These are phyloP conservation scores for Epizoanthus fatuus DNA, from an alignment of 92 coral and sea anemone species.

Conservation along the genomic window DNA sequence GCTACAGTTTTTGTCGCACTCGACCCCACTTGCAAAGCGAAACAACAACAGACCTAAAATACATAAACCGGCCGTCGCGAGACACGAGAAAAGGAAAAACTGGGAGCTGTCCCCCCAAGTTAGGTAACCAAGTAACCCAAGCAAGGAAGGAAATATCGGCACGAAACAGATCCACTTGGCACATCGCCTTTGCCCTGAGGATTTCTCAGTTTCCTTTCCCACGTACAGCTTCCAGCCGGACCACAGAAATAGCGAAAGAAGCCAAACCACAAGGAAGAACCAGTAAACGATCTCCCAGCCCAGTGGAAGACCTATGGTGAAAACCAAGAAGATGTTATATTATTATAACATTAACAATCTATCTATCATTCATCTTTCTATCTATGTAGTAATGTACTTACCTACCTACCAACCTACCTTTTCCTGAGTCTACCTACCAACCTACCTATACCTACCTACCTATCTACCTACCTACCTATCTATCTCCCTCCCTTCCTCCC, in stretches of 20 bases:
- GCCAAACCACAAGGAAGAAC: conserved; percentile 73
- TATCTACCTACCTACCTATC: too few relatives aligned
- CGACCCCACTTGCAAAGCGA: conserved; percentile 42
- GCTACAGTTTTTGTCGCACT: not conserved
- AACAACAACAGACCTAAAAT: conserved; percentile 71
- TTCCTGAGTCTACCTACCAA: too few relatives aligned
- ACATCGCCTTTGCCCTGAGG: conserved; percentile 31
- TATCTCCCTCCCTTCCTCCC: too few relatives aligned
- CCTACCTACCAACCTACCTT: too few relatives aligned
- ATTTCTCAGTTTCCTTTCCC: conserved; percentile 16
- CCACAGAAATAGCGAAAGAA: conserved; percentile 77
- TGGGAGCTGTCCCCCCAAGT: conserved; percentile 84
- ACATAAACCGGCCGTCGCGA: conserved; percentile 72
- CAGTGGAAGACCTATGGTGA: conserved; percentile 64
- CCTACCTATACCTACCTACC: too few relatives aligned
- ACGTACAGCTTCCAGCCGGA: conserved; percentile 73
- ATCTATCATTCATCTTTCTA: too few relatives aligned
- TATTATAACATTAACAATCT: too few relatives aligned
- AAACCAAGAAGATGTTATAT: not conserved
- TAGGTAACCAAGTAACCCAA: conserved; percentile 65
- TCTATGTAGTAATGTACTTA: too few relatives aligned
- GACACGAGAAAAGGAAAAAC: conserved; percentile 90
- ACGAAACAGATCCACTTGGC: conserved; percentile 76
- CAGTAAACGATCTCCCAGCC: conserved; percentile 74
- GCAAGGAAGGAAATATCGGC: conserved; percentile 63